These are phyloP conservation scores for Drosophila watanabei DNA, from an alignment of 1,140 invertebrate species.

Conservation along the genomic window DNA sequence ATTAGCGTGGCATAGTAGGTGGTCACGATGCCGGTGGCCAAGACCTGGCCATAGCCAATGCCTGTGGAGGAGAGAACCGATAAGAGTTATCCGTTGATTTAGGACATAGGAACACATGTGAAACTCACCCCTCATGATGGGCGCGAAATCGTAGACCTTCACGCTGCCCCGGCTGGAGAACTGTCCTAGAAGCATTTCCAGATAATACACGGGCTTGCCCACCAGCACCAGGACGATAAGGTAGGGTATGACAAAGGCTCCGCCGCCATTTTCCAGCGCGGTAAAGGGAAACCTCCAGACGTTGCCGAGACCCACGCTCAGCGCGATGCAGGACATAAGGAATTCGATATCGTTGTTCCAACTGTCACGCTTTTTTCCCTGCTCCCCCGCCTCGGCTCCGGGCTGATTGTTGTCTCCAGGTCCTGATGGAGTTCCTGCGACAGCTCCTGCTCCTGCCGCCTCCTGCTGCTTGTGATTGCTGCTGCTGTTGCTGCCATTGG, in stretches of 20 bases:
- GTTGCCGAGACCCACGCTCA: conserved; percentile 94
- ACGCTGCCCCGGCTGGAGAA: conserved; percentile 91
- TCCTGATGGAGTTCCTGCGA: conserved; percentile 1
- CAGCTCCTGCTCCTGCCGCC: not conserved
- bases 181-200: conserved; percentile 94
- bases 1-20: conserved; percentile 93
- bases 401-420: not conserved
- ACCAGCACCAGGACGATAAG: conserved; percentile 93
- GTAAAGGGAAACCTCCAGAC: conserved; percentile 91
- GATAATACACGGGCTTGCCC: conserved; percentile 95
- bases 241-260: conserved; percentile 92
- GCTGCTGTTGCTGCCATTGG: conserved; percentile 31
- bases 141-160: conserved; percentile 87
- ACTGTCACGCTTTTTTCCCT: conserved; percentile 86
- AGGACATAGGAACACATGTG: not conserved
- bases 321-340: conserved; percentile 95
- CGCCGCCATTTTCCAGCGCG: conserved; percentile 93
- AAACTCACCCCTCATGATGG: conserved; percentile 88
- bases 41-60: conserved; percentile 91
- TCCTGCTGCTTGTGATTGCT: conserved; percentile 13
- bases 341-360: conserved; percentile 95
- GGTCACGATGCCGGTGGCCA: conserved; percentile 89
- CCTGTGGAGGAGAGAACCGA: conserved; percentile 86
- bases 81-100: conserved; percentile 19
- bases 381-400: conserved; percentile 7